These are phyloP conservation scores for Tapirus terrestris DNA, from an alignment of 2,113 vertebrate species.

Conservation along the genomic window DNA sequence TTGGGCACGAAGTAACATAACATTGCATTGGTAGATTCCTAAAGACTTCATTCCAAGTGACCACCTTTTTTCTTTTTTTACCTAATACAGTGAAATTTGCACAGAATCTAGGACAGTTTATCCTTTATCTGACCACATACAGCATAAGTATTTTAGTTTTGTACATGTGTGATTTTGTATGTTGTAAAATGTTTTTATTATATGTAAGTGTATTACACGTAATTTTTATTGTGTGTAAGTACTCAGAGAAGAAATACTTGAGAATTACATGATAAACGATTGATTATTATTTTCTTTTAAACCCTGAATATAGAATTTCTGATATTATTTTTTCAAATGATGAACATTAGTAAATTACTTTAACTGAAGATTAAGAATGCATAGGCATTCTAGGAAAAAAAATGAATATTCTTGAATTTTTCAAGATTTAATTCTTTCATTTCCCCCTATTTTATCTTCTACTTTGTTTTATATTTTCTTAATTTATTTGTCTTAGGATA, in stretches of 20 bases:
- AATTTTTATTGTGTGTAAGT: background rate
- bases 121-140: background rate
- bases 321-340: background rate
- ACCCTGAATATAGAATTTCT: background rate
- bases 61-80: background rate
- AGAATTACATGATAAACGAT: background rate
- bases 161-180: background rate
- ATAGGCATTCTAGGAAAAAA: background rate
- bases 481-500: background rate
- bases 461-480: background rate
- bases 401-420: background rate
- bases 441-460: background rate
- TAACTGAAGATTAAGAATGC: background rate
- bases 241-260: background rate
- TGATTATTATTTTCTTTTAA: background rate
- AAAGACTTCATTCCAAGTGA: background rate
- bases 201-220: background rate
- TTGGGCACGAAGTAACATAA: background rate
- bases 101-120: background rate
- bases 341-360: background rate
- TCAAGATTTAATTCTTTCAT: background rate
- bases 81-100: background rate
- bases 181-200: background rate
- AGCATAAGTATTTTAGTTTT: background rate
- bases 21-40: background rate